These are phyloP conservation scores for Nesidiocoris tenuis DNA, from an alignment of 2,888 invertebrate species.

Conservation along the genomic window DNA sequence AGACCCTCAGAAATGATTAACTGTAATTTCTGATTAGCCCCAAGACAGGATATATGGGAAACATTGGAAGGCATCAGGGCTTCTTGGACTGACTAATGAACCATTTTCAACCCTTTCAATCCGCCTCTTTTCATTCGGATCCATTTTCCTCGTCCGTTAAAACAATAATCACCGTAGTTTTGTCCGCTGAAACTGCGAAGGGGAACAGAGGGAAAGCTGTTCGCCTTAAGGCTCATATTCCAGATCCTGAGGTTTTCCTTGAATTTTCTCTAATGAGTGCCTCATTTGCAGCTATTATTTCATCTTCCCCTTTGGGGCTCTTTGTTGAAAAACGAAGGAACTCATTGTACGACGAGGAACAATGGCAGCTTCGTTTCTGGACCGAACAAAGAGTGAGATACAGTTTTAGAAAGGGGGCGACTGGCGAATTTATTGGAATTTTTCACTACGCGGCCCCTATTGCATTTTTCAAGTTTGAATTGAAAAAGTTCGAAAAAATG, in stretches of 20 bases:
- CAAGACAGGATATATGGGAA: no score
- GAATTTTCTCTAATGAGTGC: constrained; percentile 2
- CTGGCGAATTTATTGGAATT: no score
- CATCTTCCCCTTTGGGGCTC: background rate
- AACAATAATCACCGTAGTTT: constrained; percentile 14
- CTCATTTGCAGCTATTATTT: constrained; percentile 2
- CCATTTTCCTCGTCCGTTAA: background rate
- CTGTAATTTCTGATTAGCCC: no score
- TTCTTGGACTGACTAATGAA: background rate
- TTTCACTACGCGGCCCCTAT: no score
- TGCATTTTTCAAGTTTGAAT: no score
- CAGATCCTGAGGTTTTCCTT: background rate
- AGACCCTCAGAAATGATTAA: no score
- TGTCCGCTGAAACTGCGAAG: background rate
- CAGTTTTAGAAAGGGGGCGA: no score
- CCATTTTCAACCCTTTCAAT: background rate
- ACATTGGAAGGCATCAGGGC: background rate
- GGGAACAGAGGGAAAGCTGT: background rate
- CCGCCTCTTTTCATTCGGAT: background rate
- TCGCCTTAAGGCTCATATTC: constrained; percentile 13
- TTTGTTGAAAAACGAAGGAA: background rate
- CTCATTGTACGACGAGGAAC: background rate
- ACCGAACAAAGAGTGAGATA: no score
- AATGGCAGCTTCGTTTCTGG: background rate
- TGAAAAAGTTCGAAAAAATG: no score